These are phyloP conservation scores for Cyprinella venusta DNA, from an alignment of 2,797 vertebrate species.

Conservation along the genomic window DNA sequence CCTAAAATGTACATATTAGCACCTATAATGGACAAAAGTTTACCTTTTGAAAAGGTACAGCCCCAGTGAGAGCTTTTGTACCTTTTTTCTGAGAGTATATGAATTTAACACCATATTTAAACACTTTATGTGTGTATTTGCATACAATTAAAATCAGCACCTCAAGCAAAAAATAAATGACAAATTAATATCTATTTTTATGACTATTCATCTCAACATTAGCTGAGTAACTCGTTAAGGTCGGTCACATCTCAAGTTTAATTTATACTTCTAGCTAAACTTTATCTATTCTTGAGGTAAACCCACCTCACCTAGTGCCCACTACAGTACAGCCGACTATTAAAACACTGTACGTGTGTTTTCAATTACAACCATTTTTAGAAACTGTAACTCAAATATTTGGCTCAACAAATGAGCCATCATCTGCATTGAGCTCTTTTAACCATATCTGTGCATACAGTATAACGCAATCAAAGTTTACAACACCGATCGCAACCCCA, in stretches of 20 bases:
- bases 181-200: background rate
- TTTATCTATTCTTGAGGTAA: conserved; percentile 11
- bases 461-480: conserved; percentile 6
- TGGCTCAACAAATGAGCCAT: background rate
- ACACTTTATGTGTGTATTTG: background rate
- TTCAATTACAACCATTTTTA: background rate
- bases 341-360: background rate
- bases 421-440: background rate
- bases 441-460: background rate
- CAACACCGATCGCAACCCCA: background rate
- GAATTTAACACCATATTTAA: too few relatives aligned
- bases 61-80: too few relatives aligned
- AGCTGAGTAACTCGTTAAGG: background rate
- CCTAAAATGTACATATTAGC: too few relatives aligned
- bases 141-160: background rate
- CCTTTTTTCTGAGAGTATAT: too few relatives aligned
- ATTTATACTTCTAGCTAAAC: background rate
- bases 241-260: background rate
- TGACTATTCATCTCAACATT: background rate
- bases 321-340: background rate
- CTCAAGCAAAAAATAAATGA: background rate
- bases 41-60: too few relatives aligned
- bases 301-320: background rate
- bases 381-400: background rate
- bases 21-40: too few relatives aligned